Evolutionary conservation across 2,888 invertebrate species (phyloP).

Genomic region (Thera britannica): DNA sequence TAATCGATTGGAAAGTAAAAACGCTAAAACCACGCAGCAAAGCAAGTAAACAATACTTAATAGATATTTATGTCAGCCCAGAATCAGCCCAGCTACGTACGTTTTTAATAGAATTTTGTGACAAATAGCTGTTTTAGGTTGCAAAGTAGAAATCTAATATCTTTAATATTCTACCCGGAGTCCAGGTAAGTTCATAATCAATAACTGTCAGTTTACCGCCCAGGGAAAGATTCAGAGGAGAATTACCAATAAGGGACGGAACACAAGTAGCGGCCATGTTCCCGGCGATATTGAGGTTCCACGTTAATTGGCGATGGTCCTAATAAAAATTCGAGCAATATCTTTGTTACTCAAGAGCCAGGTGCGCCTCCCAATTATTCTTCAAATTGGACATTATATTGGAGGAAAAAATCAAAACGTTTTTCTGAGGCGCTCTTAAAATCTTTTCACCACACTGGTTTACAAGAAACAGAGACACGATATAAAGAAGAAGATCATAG

Average conservation of each 20-base stretch:
- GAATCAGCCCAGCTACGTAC: no score
- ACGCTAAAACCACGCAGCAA: conserved; percentile 1
- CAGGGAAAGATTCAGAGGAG: conserved; percentile 57
- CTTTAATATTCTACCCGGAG: conserved; percentile 14
- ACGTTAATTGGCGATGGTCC: conserved; percentile 69
- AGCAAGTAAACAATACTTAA: neutral
- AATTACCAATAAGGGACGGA: conserved; percentile 65
- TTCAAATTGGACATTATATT: conserved; percentile 60
- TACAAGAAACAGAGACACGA: no score
- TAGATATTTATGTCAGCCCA: neutral
- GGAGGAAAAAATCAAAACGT: conserved; percentile 45
- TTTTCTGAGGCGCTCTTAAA: neutral
- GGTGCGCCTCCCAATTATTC: conserved; percentile 67
- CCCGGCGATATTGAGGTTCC: conserved; percentile 61
- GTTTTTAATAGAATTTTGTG: no score
- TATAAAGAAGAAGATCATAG: no score
- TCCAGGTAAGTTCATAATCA: conserved; percentile 46
- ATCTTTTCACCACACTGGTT: no score
- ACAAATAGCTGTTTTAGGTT: neutral
- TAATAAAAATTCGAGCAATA: conserved; percentile 70
- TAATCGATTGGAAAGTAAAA: conserved; percentile 10
- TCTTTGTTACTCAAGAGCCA: conserved; percentile 59
- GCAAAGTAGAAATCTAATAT: conserved; percentile 22
- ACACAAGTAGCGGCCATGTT: conserved; percentile 55
- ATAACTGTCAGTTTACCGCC: conserved; percentile 67